Evolutionary conservation across 2,797 vertebrate genomes (phyloP), one percentile per base, ranked within the genome.

Genomic region (Chiroxiphia lanceolata): DNA sequence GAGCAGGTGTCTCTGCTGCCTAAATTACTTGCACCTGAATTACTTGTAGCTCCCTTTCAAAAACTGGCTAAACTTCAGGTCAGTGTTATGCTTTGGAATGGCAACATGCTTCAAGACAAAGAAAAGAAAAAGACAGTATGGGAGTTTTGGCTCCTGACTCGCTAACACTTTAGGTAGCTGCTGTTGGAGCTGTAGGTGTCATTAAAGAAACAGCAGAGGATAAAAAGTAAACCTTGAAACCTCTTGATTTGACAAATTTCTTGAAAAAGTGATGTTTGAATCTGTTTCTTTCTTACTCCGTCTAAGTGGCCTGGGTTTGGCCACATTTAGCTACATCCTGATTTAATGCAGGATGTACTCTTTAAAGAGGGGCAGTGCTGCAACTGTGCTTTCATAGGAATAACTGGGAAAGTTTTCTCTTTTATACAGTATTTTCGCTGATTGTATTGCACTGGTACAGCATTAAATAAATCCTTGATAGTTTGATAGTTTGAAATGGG

Each of bases 1-100:
- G 83, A 83, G 64, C 57, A 77, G 93, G 90, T 95, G 90, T 38
- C 56, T 61, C 71, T 70, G 80, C 77, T 84, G 74, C 63, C 50
- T 48, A 31, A 56, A 42, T 71, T 47, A 15, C 40, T 83, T 13
- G 4, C 11, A 23, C 56, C 54, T 42, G 54, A 63, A 44, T 17
- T 59, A 59, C 22, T 71, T 61, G 45, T 63, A 18, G 27, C 14
- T 86, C 25, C 15, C 33, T 3, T 80, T 90, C 81, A 29, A 68
- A 94, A 89, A 65, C n/a, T 54, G 59, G 22, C 60, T 57, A 36
- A n/a, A 33, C 22, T 84, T 82, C 67, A 61, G 77, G 13, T 72
- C 48, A 23, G 16, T n/a, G 53, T n/a, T 6, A 1, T 76, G 48
- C n/a, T 80, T 65, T 78, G 34, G 27, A 72, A 31, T n/a, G 13